phyloP scores from a whole-genome alignment of 2,113 vertebrate species.

The Oxyruncus cristatus region DNA sequence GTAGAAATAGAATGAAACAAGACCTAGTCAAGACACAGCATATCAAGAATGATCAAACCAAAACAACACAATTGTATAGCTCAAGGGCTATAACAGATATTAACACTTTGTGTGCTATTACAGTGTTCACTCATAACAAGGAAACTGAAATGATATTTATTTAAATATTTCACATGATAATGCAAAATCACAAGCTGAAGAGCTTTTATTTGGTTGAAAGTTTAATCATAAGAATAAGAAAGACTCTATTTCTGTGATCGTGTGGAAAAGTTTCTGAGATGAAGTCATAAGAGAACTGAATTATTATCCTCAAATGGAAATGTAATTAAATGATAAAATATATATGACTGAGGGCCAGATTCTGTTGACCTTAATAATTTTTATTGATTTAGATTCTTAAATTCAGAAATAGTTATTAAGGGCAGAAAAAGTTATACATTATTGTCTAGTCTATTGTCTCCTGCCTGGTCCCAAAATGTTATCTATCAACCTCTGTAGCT shows the following conservation, averaged over 20 bases:
- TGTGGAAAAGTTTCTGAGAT: not conserved
- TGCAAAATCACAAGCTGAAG: not conserved
- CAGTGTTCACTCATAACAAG: not conserved
- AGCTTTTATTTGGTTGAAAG: not conserved
- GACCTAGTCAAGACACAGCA: slow-evolving; percentile 12
- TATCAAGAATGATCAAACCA: not conserved
- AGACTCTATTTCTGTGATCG: not conserved
- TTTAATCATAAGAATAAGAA: not conserved
- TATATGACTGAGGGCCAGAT: not conserved
- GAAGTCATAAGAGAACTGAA: not conserved
- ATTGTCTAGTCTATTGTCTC: not conserved
- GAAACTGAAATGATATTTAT: not conserved
- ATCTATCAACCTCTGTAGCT: not conserved
- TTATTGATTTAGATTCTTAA: not conserved
- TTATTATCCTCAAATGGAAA: not conserved
- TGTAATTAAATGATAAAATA: slow-evolving; percentile 25
- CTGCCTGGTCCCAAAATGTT: not conserved
- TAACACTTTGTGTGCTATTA: not conserved
- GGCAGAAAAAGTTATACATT: not conserved
- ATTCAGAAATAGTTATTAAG: not conserved
- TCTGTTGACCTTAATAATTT: not conserved
- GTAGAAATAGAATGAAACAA: slow-evolving; percentile 49
- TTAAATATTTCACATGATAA: not conserved
- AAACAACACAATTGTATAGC: not conserved
- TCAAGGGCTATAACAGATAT: not conserved